These are phyloP conservation scores for Diogma glabrata DNA, from an alignment of 2,888 invertebrate species.

Conservation along the genomic window DNA sequence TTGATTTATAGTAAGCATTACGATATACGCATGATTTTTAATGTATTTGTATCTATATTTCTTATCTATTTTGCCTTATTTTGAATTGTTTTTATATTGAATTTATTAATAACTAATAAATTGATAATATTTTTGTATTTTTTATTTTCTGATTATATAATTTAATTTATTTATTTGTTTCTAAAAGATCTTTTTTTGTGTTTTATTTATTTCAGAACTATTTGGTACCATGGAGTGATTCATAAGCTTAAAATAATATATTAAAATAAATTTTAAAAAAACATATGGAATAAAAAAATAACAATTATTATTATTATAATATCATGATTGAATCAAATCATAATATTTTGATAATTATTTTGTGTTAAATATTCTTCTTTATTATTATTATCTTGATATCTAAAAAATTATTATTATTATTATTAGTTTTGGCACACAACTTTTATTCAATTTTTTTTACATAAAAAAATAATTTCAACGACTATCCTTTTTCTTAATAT, in stretches of 20 bases:
- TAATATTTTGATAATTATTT: not conserved
- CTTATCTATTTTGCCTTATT: no score
- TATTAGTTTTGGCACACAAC: not conserved
- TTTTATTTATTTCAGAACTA: constrained; percentile 8
- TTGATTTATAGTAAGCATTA: no score
- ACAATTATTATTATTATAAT: no score
- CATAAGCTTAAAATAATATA: constrained; percentile 2
- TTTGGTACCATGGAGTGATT: constrained; percentile 7
- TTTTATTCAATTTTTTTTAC: not conserved
- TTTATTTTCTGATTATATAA: no score
- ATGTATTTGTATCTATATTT: no score
- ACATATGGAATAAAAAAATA: no score
- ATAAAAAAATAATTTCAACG: not conserved
- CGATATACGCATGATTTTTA: no score
- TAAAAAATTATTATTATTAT: constrained; percentile 6
- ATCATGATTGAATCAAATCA: no score
- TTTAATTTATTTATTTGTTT: constrained; percentile 5
- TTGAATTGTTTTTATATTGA: no score
- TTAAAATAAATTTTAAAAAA: no score
- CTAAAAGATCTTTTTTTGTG: constrained; percentile 1
- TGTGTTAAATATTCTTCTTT: constrained; percentile 1
- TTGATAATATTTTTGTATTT: no score
- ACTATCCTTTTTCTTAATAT: not conserved
- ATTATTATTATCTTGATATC: constrained; percentile 1
- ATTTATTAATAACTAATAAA: no score